Conservation (phyloP, 2,113 vertebrate species). For the Onychostoma macrolepis region DNA sequence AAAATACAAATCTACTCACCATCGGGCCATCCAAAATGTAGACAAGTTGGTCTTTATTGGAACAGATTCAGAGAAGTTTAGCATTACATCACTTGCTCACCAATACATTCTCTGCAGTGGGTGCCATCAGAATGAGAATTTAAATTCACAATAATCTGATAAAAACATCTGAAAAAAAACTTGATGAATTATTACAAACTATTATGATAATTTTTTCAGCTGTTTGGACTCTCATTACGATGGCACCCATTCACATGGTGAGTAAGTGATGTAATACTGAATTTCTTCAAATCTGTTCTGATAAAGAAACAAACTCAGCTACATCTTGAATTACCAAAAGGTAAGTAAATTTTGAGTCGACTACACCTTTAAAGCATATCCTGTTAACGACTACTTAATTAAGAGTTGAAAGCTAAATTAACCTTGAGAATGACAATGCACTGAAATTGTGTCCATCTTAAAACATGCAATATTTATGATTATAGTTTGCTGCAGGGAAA, state of each 20-base stretch:
- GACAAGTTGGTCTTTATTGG: background rate
- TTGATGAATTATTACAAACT: no score
- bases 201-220: no score
- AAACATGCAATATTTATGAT: background rate
- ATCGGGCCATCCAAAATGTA: background rate
- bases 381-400: background rate
- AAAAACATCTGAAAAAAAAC: no score
- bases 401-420: background rate
- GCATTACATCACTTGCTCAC: background rate
- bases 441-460: background rate
- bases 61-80: background rate
- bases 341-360: no score
- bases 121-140: background rate
- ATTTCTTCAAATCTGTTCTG: background rate
- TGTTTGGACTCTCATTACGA: no score
- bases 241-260: background rate
- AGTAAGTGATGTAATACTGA: background rate
- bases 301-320: background rate
- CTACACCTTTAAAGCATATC: background rate
- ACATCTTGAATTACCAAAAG: no score
- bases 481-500: background rate
- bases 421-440: background rate
- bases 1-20: background rate
- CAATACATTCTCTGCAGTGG: background rate
- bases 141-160: no score